Conservation (phyloP, 2,888 invertebrate species). For the Philaethria dido region DNA sequence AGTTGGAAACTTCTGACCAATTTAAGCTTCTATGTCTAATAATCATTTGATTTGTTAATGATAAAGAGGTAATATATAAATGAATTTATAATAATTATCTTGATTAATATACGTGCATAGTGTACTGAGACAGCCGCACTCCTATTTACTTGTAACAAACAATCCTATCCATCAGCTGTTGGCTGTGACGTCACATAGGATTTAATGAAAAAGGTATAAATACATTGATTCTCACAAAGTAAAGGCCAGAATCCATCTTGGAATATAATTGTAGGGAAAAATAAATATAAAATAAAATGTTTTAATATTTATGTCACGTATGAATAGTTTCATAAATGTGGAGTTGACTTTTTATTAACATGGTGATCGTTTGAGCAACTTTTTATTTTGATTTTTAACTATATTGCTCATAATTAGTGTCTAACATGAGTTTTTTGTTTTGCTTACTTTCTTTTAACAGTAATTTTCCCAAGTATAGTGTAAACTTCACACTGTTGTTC, state of each 20-base stretch:
- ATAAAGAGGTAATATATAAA: slow-evolving; percentile 23
- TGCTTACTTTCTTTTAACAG: neutral
- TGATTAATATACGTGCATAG: slow-evolving; percentile 6
- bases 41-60: slow-evolving; percentile 19
- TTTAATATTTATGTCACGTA: slow-evolving; percentile 6
- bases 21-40: slow-evolving; percentile 28
- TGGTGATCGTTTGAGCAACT: slow-evolving; percentile 3
- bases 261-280: slow-evolving; percentile 18
- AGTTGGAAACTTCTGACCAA: slow-evolving; percentile 44
- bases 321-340: slow-evolving; percentile 17
- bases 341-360: slow-evolving; percentile 2
- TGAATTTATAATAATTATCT: slow-evolving; percentile 14
- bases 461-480: neutral
- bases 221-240: neutral
- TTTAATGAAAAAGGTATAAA: neutral
- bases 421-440: slow-evolving; percentile 3
- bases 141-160: slow-evolving; percentile 10
- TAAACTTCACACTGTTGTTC: slow-evolving; percentile 8
- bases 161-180: slow-evolving; percentile 15
- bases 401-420: neutral
- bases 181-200: slow-evolving; percentile 7
- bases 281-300: neutral
- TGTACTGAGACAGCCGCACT: slow-evolving; percentile 7
- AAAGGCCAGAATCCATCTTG: slow-evolving; percentile 20
- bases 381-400: slow-evolving; percentile 4